Evolutionary conservation across 2,113 vertebrate species (phyloP).

Genomic region (Grammatotria lemairii): DNA sequence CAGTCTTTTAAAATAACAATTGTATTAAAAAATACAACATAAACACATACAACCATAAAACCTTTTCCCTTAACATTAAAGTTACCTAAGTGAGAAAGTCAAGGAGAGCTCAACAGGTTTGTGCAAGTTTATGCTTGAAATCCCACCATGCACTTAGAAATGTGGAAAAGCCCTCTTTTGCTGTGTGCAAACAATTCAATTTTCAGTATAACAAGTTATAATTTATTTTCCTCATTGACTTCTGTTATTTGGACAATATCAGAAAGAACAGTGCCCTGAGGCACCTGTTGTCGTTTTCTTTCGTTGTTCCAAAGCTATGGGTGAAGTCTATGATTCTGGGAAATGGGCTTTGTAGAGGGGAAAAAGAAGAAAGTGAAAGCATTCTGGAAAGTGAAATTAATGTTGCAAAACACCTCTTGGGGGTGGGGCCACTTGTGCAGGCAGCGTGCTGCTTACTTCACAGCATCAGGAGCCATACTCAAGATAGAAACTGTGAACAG

Average conservation of each 20-base stretch:
- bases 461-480: background rate
- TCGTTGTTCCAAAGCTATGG: background rate
- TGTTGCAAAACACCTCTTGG: background rate
- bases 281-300: background rate
- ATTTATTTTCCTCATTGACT: background rate
- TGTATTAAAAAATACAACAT: background rate
- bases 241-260: background rate
- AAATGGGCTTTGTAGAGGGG: background rate
- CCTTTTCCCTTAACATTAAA: background rate
- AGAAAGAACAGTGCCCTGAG: background rate
- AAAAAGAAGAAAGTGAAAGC: background rate
- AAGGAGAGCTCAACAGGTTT: background rate
- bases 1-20: background rate
- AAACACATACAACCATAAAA: background rate
- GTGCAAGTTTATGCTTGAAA: background rate
- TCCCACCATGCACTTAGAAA: background rate
- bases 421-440: background rate
- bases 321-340: background rate
- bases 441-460: background rate
- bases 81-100: background rate
- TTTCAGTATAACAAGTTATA: background rate
- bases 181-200: background rate
- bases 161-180: background rate
- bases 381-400: background rate
- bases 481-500: background rate